Evolutionary conservation across 2,113 vertebrate species (phyloP), one percentile per base, ranked within the genome.

Genomic region (Rattus norvegicus): DNA sequence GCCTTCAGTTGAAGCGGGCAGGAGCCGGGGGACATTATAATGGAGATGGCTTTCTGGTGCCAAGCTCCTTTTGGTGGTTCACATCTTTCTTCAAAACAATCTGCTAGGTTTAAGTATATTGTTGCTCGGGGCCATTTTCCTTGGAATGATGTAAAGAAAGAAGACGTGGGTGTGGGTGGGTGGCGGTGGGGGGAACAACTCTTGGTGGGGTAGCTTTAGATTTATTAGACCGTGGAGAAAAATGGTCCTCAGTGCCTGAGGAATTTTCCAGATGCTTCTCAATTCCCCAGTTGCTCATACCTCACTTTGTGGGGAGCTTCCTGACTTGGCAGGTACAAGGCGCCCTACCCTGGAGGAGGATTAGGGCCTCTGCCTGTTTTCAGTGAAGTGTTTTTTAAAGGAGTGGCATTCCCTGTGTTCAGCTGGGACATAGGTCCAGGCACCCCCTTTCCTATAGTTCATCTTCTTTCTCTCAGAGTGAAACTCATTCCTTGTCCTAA

Each of bases 81-180:
- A 91, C 69, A 73, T 95, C 94, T 94, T 88, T 93, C 76, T 97
- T 95, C 93, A 94, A 95, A 96, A 93, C 22, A 61, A 95, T 95
- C 88, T 96, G 92, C 91, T 77, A 72, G 56, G 28, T 89, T 97
- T 95, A 96, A 93, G 86, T 94, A 28, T 91, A 75, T 97, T 95
- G 91, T 97, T 76, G 95, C 97, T 95, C 10, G 77, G 92, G 91
- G 97, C 97, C 65, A 7, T 97, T 96, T 97, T 97, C 84, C 96
- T 97, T 98, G 91, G 92, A 96, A 91, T 97, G 95, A 97, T 88
- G 94, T 89, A 91, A 94, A 95, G 91, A 61, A 87, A 83, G 63
- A 39, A 39, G 72, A 67, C 11, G 67, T 69, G 67, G 11, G 67
- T 69, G 67, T 33, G 69, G 5, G 36, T 13, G 19, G 3, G 43